These are phyloP conservation scores for Grantiella picta DNA, from an alignment of 2,113 vertebrate species.

Conservation along the genomic window DNA sequence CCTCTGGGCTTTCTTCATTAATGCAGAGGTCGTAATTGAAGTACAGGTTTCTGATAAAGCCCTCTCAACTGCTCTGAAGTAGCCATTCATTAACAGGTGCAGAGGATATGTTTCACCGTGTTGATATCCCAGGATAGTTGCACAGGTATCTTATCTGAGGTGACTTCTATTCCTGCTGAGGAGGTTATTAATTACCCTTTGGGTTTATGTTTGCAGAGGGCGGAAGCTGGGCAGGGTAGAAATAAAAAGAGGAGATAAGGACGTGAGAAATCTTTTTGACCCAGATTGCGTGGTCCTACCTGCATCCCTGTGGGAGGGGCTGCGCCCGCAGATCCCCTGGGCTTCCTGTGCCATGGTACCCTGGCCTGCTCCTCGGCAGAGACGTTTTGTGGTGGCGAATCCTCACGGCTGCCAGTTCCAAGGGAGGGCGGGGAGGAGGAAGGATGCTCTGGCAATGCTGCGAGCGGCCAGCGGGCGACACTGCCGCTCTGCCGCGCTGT, in stretches of 20 bases:
- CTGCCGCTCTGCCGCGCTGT: not conserved
- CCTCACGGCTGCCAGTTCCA: accelerated
- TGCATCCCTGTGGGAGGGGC: not conserved
- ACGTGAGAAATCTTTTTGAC: not conserved
- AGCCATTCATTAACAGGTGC: not conserved
- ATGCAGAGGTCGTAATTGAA: not conserved
- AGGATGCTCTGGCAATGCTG: not conserved
- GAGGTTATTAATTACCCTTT: not conserved
- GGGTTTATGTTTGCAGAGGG: not conserved
- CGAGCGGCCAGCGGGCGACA: slow-evolving; percentile 13
- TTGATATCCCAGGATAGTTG: not conserved
- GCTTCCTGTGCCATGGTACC: not conserved
- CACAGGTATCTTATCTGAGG: not conserved
- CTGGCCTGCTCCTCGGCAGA: not conserved
- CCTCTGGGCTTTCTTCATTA: not conserved
- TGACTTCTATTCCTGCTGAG: not conserved
- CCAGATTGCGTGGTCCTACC: not conserved
- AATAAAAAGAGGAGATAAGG: not conserved
- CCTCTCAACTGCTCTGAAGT: not conserved
- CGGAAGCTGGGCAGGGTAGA: not conserved
- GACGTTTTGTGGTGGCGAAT: not conserved
- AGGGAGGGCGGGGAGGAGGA: not conserved
- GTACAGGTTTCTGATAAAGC: not conserved
- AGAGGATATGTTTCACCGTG: not conserved
- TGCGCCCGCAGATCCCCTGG: not conserved